phyloP scores from a whole-genome alignment of 2,113 vertebrate genomes.

The Nesoenas mayeri region DNA sequence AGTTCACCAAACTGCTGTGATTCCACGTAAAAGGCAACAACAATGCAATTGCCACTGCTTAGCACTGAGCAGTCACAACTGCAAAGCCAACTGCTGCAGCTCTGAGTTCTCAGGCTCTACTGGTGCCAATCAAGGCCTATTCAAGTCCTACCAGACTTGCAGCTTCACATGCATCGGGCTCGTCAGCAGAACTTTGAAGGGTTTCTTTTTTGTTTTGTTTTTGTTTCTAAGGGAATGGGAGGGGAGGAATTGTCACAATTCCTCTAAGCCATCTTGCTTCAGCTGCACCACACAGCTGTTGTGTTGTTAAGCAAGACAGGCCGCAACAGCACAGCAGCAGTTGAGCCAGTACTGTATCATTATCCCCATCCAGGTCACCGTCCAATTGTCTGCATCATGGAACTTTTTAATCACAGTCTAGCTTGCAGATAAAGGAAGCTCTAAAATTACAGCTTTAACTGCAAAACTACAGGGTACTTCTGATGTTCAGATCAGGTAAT shows the following conservation, averaged over 20 bases:
- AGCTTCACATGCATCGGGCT: not conserved
- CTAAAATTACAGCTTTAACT: conserved; percentile 19
- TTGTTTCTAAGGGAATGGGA: conserved; percentile 44
- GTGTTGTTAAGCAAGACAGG: conserved; percentile 31
- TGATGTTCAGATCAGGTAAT: not conserved
- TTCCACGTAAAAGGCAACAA: not conserved
- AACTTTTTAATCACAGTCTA: not conserved
- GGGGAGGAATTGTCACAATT: conserved; percentile 23
- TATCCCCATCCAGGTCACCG: not conserved
- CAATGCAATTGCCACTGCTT: not conserved
- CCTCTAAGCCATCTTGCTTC: conserved; percentile 38
- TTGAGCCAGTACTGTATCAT: not conserved
- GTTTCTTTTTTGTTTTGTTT: conserved; percentile 15
- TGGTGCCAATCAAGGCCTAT: not conserved
- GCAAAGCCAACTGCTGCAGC: not conserved
- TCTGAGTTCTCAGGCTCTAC: not conserved
- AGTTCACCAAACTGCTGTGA: not conserved
- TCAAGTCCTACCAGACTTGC: not conserved
- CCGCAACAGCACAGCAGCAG: not conserved
- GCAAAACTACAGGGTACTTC: not conserved
- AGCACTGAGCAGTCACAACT: not conserved
- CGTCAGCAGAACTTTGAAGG: not conserved
- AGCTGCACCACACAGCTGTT: conserved; percentile 42
- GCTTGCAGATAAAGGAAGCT: not conserved
- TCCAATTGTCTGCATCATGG: not conserved